Evolutionary conservation across 1,140 invertebrate species (phyloP), one percentile per base, ranked within the genome.

Genomic region (Lutraria rhynchaena): DNA sequence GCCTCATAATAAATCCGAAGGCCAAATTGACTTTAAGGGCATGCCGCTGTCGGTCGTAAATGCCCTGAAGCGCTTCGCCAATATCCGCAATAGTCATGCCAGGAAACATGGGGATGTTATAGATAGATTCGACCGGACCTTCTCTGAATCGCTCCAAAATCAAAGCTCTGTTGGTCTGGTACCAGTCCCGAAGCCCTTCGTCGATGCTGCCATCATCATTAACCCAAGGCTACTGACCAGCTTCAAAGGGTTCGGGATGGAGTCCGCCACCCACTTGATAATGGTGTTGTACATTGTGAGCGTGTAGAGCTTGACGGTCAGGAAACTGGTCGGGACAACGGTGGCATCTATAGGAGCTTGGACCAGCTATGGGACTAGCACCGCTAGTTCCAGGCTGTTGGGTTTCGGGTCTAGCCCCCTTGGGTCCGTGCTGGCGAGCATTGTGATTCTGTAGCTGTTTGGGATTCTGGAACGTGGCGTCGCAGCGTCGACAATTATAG

Each of bases 101-200:
- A 41, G 67, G 67, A 37, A 70, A 53, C 67, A 70, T 70, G 44
- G 67, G 67, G 3, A 70, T 70, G 27, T 70, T 70, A 22, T 70
- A 53, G 3, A 70, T 3, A 29, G 67, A 70, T 51, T 53, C 67
- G 3, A 70, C 67, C 37, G 67, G 24, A 51, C 44, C 46, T 35
- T 70, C 67, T 53, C 46, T 41, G 15, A 7, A 41, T 5, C 37
- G 37, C 15, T 41, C 37, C 37, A 41, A 41, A 7, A 41, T 41
- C 2, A 70, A 29, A 7, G 67, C 44, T 51, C 31, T 51, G 44
- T 70, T 53, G 19, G 46, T 70, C 9, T 29, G 22, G 46, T 70
- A 70, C 19, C 67, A 70, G 24, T 70, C 67, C 27, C 67, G 46
- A 1, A 70, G 46, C 1, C 31, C 67, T 35, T 70, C 46, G 46